Conservation (phyloP, 1,140 invertebrate genomes). For the Brachionus rubens region DNA sequence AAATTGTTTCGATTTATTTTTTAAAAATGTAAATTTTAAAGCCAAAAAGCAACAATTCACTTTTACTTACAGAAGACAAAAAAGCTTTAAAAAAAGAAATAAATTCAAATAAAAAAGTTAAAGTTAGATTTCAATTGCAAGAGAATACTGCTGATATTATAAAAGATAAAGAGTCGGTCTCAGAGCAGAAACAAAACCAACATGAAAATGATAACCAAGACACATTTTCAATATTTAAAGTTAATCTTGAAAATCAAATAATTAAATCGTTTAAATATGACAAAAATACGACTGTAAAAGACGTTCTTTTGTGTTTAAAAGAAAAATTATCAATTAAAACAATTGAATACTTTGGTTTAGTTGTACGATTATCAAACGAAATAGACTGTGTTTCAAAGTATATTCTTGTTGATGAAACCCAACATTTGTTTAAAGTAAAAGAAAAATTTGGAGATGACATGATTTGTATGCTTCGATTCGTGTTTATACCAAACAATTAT, state of each 20-base stretch:
- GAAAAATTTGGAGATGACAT: slow-evolving; percentile 73
- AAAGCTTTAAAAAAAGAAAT: slow-evolving; percentile 74
- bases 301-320: slow-evolving; percentile 77
- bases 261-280: slow-evolving; percentile 95
- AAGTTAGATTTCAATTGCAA: slow-evolving; percentile 35
- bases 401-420: slow-evolving; percentile 73
- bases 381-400: slow-evolving; percentile 74
- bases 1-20: too few relatives aligned
- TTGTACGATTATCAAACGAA: slow-evolving; percentile 75
- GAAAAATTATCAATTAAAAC: slow-evolving; percentile 77
- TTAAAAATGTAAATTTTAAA: slow-evolving; percentile 67
- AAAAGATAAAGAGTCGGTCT: too few relatives aligned
- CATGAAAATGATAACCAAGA: too few relatives aligned
- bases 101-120: slow-evolving; percentile 63
- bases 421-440: slow-evolving; percentile 32
- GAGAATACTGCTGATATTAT: too few relatives aligned
- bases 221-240: slow-evolving; percentile 80
- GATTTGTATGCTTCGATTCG: slow-evolving; percentile 78
- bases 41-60: slow-evolving; percentile 70
- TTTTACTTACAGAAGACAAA: slow-evolving; percentile 78
- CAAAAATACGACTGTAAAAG: slow-evolving; percentile 75
- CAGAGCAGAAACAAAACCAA: too few relatives aligned
- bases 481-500: slow-evolving; percentile 79
- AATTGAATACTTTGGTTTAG: slow-evolving; percentile 78
- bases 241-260: slow-evolving; percentile 86